Base-by-base conservation (phyloP, 2,797 vertebrate genomes). In the Discoglossus pictus region DNA sequence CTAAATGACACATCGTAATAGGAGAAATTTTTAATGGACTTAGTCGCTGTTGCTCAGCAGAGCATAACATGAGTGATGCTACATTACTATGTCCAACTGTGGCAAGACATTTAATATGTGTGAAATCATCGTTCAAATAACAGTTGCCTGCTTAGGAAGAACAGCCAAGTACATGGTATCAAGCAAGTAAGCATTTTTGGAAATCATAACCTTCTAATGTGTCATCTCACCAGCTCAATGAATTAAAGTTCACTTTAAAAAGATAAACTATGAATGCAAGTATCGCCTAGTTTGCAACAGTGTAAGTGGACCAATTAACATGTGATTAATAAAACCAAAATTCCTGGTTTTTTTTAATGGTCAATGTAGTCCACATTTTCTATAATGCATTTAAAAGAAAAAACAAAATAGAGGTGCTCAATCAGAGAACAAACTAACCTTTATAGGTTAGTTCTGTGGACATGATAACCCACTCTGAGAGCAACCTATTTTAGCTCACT, bases 121-220 rank as follows among this genome's bases (percentile, higher is more conserved):
- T 70, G 60, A 70, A 70, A 70, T 58, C 60, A 70, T 50, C 52
- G 10, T 63, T 63, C 58, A 50, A 63, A 58, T 70, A 62, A 58
- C 68, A 70, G 67, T 62, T 62, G 67, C 51, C 52, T 63, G 52
- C 43, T 31, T 58, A 9, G 36, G 36, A 39, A 54, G 40, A 31
- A 55, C 59, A 69, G 59, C 67, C 67, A 69, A 69, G 67, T 40
- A 54, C 15, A 69, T 48, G 43, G 43, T 44, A 69, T 48, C 59
- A 62, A 17, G 16, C 50, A 47, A 54, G 48, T 21, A 47, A 68
- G 66, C 16, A 31, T 54, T 61, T 52, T 61, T 31, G 38, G 60
- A 68, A 68, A 68, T 61, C 31, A 53, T 61, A 61, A 61, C 27
- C 27, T 27, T 20, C 40, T n/a, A 44, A 15, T 46, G 25, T 31